phyloP scores from a whole-genome alignment of 2,113 vertebrate genomes.

The Hypocryptadius cinnamomeus region DNA sequence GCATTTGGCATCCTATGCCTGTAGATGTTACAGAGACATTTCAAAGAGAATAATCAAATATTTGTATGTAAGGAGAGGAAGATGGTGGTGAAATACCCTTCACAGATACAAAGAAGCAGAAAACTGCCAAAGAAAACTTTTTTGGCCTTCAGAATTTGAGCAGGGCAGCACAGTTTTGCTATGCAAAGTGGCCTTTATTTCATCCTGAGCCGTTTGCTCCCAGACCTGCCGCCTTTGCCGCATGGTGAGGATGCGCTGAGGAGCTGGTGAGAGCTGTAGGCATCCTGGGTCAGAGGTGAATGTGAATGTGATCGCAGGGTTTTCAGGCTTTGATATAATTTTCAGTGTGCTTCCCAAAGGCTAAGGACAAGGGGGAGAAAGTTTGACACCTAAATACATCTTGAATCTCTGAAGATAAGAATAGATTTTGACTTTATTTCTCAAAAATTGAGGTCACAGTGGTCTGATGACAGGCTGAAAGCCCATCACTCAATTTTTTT shows the following conservation, averaged over 20 bases:
- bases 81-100: background rate
- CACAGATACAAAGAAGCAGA: background rate
- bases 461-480: slow-evolving; percentile 62
- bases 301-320: background rate
- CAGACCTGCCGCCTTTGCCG: rapidly evolving
- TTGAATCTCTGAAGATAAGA: slow-evolving; percentile 60
- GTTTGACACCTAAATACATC: slow-evolving; percentile 65
- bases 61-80: background rate
- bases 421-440: slow-evolving; percentile 66
- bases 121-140: background rate
- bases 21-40: slow-evolving; percentile 41
- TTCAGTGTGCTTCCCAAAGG: slow-evolving; percentile 49
- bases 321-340: slow-evolving; percentile 28
- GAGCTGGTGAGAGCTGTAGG: background rate
- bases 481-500: slow-evolving; percentile 58
- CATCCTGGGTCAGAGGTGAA: slow-evolving; percentile 19
- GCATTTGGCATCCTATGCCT: background rate
- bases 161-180: background rate
- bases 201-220: background rate
- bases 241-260: background rate
- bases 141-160: background rate
- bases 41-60: slow-evolving; percentile 59
- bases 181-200: background rate
- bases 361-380: slow-evolving; percentile 43
- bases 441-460: slow-evolving; percentile 67